Percentiles rank a stretch among this genome's conserved stretches.
Evolutionary conservation across 2,888 invertebrate species (phyloP).

Genomic region (Tenthredo mesomela): DNA sequence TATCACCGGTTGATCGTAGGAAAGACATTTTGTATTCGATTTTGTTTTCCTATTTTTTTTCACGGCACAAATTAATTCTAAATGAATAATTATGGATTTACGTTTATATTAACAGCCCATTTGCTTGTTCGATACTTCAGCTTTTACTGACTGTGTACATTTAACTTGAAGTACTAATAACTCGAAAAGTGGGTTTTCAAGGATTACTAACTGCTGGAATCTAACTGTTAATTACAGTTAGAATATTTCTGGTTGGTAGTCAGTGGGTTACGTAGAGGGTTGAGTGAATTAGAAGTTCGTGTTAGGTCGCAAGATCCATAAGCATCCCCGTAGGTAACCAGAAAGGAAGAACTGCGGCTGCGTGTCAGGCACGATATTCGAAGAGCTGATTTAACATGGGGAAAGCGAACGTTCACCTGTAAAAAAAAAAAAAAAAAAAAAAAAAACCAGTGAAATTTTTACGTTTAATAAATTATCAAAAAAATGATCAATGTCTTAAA

Average conservation of each 20-base stretch:
- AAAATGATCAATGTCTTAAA: neutral
- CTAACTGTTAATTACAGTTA: neutral
- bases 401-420: constrained; percentile 34
- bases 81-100: neutral
- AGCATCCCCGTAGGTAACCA: neutral
- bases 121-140: neutral
- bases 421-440: neutral
- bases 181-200: neutral
- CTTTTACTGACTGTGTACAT: neutral
- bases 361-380: constrained; percentile 21
- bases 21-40: constrained; percentile 72
- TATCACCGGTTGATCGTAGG: constrained; percentile 80
- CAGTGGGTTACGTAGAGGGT: neutral
- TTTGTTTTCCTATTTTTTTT: neutral
- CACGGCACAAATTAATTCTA: constrained; percentile 2
- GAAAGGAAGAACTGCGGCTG: constrained; percentile 25
- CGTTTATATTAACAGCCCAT: neutral
- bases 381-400: constrained; percentile 10
- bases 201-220: neutral
- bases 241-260: neutral
- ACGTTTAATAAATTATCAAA: neutral
- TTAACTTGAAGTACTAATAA: neutral
- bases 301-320: constrained; percentile 29
- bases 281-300: neutral
- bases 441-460: neutral